Conservation (phyloP, 2,888 invertebrate genomes). For the Conomelus anceps region DNA sequence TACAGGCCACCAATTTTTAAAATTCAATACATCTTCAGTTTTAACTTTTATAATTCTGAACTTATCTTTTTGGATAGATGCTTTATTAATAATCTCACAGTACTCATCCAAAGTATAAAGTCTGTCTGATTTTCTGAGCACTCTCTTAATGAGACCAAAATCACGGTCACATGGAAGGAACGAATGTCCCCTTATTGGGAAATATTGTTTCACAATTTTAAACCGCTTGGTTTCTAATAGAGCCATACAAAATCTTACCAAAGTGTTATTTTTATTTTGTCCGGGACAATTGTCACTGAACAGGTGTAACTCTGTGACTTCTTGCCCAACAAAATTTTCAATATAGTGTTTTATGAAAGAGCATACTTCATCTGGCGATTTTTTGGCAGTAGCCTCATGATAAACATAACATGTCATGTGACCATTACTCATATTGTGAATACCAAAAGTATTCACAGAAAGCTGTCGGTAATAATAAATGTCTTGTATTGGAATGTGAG, state of each 20-base stretch:
- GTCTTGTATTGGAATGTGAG: neutral
- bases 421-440: neutral
- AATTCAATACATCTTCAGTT: too few relatives aligned
- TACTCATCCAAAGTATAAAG: slow-evolving; percentile 16
- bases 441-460: neutral
- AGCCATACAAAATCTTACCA: slow-evolving; percentile 5
- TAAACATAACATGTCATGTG: neutral
- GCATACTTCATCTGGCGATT: neutral
- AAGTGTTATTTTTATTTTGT: slow-evolving; percentile 13
- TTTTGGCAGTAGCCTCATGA: neutral
- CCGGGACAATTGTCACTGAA: neutral
- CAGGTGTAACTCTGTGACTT: neutral
- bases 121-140: slow-evolving; percentile 6
- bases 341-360: neutral
- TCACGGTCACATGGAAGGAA: slow-evolving; percentile 12
- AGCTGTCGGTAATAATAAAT: neutral
- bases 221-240: neutral
- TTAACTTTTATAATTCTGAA: too few relatives aligned
- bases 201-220: neutral
- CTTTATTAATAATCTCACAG: too few relatives aligned
- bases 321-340: neutral
- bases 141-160: slow-evolving; percentile 10
- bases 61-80: too few relatives aligned
- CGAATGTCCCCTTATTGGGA: slow-evolving; percentile 7
- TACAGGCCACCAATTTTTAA: too few relatives aligned